These are phyloP conservation scores for Tarsius wallacei DNA, from an alignment of 2,797 vertebrate species.

Conservation along the genomic window DNA sequence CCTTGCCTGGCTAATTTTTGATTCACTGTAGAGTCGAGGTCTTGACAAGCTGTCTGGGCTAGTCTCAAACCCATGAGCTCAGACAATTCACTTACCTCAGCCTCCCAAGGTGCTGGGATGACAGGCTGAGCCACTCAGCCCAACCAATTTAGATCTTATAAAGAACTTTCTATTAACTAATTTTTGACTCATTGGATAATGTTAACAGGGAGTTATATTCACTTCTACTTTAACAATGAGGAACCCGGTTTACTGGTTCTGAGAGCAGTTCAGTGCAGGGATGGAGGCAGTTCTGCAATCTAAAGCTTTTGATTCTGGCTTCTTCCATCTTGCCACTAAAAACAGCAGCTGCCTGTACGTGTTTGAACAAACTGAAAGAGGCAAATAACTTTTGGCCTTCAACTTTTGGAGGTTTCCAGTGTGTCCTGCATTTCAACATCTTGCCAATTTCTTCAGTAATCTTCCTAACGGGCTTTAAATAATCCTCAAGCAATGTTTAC, in stretches of 20 bases:
- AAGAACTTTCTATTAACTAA: not conserved
- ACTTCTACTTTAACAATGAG: not conserved
- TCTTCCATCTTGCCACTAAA: not conserved
- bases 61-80: too few relatives aligned
- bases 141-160: not conserved
- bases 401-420: not conserved
- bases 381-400: not conserved
- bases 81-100: too few relatives aligned
- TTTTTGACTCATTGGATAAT: not conserved
- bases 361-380: not conserved
- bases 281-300: not conserved
- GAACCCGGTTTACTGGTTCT: not conserved
- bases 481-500: not conserved
- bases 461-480: not conserved
- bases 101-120: too few relatives aligned
- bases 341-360: not conserved
- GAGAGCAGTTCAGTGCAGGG: not conserved
- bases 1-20: too few relatives aligned
- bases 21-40: too few relatives aligned
- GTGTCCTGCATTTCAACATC: not conserved
- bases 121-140: too few relatives aligned
- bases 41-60: too few relatives aligned
- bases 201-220: not conserved
- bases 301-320: not conserved
- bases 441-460: too few relatives aligned